Evolutionary conservation across 2,888 invertebrate genomes (phyloP), one percentile per base, ranked within the genome.

Genomic region (Drosophila picticornis): DNA sequence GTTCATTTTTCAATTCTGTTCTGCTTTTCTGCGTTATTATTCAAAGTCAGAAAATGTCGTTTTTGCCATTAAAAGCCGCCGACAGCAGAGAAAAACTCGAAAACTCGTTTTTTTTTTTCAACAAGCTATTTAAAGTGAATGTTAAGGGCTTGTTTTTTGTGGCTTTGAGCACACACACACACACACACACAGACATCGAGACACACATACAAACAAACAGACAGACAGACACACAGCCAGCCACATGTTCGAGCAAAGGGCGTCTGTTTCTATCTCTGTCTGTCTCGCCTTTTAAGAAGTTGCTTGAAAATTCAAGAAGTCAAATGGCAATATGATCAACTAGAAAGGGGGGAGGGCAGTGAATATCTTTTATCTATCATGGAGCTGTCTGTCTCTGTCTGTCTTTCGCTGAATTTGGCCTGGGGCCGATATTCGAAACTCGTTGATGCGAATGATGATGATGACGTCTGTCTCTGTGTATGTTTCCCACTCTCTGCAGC

Each of bases 111-210:
- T 51, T 34, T 29, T 53, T 61, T 56, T 71, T 2, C 58, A 52
- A 83, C 83, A 84, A 81, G 87, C 75, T 75, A 87, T 84, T 87
- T 80, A 71, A 89, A 90, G 83, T 84, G 74, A 88, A 88, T 88
- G 88, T 82, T 82, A 84, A 85, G 84, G 84, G 88, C 88, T 88
- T 82, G 61, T 52, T 64, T 63, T 52, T 59, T 75, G 79, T 63
- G 74, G 67, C 57, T 78, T 78, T 77, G 61, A 62, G 29, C 25
- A 55, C 51, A 63, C 32, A 27, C 56, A 62, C 32, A 62, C 16
- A 2, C 11, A 43, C 11, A 43, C 29, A n/a, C 13, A 25, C 9
- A 46, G 10, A 32, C 16, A 22, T 2, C n/a, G n/a, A n/a, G n/a
- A 60, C 36, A 22, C 11, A 38, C 31, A 51, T 4, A 13, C 32